Percentiles rank a stretch among this genome's conserved stretches.
These are phyloP conservation scores for Chorisops tibialis DNA, from an alignment of 2,888 invertebrate species.

Conservation along the genomic window DNA sequence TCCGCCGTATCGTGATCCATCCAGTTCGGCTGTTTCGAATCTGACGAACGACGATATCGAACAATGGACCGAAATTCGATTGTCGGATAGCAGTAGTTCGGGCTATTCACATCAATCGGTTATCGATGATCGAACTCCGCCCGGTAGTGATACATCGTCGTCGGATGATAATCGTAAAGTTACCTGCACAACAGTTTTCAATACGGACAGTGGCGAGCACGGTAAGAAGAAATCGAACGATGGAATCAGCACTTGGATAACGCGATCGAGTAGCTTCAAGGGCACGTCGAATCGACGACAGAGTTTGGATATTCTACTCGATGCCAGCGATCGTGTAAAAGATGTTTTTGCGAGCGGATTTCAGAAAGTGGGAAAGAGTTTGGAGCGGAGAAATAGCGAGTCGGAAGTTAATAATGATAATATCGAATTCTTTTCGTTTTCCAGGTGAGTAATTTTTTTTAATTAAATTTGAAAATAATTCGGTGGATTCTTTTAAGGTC, in stretches of 20 bases:
- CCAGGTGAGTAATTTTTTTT: slow-evolving; percentile 42
- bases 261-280: slow-evolving; percentile 49
- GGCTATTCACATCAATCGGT: slow-evolving; percentile 46
- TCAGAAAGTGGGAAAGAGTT: slow-evolving; percentile 64
- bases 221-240: slow-evolving; percentile 43
- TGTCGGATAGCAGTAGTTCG: slow-evolving; percentile 51
- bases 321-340: slow-evolving; percentile 76
- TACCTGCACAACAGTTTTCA: slow-evolving; percentile 48
- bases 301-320: slow-evolving; percentile 72
- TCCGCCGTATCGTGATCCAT: slow-evolving; percentile 24
- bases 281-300: slow-evolving; percentile 59
- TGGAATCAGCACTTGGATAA: slow-evolving; percentile 43
- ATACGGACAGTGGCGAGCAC: slow-evolving; percentile 11
- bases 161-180: slow-evolving; percentile 50
- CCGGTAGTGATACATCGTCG: slow-evolving; percentile 45
- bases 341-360: slow-evolving; percentile 77
- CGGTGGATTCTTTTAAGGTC: slow-evolving; percentile 41
- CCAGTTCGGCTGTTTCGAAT: slow-evolving; percentile 25
- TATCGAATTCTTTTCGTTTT: slow-evolving; percentile 50
- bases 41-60: slow-evolving; percentile 47
- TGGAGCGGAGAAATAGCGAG: slow-evolving; percentile 70
- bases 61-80: slow-evolving; percentile 52
- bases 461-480: neutral
- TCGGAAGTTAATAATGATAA: slow-evolving; percentile 57
- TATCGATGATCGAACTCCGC: slow-evolving; percentile 47